These are phyloP conservation scores for Xestoiulus laeticollis DNA, from an alignment of 2,888 invertebrate genomes.

Conservation along the genomic window DNA sequence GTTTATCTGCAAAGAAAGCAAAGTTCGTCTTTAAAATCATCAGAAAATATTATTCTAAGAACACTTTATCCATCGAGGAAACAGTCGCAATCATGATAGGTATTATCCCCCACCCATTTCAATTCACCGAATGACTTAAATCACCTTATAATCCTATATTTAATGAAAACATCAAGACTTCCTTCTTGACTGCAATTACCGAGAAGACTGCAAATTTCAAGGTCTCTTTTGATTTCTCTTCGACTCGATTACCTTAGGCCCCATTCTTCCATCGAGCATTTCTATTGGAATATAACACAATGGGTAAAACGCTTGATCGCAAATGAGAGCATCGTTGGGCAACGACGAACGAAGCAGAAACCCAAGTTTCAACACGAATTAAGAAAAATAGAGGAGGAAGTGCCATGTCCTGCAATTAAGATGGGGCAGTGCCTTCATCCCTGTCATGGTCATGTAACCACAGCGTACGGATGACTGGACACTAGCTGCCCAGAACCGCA, in stretches of 20 bases:
- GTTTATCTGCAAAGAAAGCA: no score
- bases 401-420: not conserved
- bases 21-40: no score
- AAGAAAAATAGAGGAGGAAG: not conserved
- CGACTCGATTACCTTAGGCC: not conserved
- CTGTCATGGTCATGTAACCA: conserved; percentile 28
- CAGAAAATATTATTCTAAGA: not conserved
- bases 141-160: not conserved
- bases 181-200: not conserved
- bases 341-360: not conserved
- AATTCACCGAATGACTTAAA: not conserved
- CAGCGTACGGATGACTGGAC: conserved; percentile 8
- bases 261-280: not conserved
- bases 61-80: no score
- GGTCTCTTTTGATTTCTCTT: not conserved
- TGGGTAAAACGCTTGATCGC: not conserved
- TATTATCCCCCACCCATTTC: not conserved
- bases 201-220: not conserved
- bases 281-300: not conserved
- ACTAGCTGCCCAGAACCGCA: not conserved
- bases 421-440: not conserved
- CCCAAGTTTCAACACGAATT: not conserved
- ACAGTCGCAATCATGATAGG: no score
- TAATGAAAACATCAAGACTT: not conserved
- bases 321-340: not conserved